Base-by-base conservation (phyloP, 2,797 vertebrate genomes). In the Fistularia commersonii region DNA sequence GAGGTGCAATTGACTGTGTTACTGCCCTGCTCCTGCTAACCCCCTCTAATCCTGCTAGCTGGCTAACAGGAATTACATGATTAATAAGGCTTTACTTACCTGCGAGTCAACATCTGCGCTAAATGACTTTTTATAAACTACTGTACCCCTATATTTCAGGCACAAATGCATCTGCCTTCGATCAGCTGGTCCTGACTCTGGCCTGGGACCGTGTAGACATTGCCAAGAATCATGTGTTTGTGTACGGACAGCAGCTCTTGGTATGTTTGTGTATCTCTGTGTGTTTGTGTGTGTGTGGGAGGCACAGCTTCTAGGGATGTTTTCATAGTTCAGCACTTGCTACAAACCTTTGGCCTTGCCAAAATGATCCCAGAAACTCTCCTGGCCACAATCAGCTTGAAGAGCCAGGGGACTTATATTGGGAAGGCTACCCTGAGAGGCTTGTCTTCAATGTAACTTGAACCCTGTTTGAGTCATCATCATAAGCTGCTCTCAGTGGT, bases 131-230 rank as follows among this genome's bases (percentile, higher is more conserved):
- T 57, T 32, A 64, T 33, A 54, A 31, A 12, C 32, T 8, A 1
- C 33, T 61, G 6, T 51, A 46, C 33, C 9, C 72, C 1, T 76
- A 36, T 61, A 8, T 77, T 85, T 62, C 82, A 99, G 96, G 96
- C 75, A 98, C 97, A 39, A 96, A 98, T 57, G 91, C 91, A 1
- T 94, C 96, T 86, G 93, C 95, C 31, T 96, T 98, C 82, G 95
- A 99, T 87, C 97, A 99, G 77, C 93, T 99, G 66, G 93, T 97
- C 73, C 91, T 99, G 81, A 98, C 96, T 12, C 86, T 99, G 83
- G 97, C 97, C 3, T 99, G 97, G 97, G 93, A 98, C 85, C 91
- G 96, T 64, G 96, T 99, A 48, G 97, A 99, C 87, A 98, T 99
- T 72, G 97, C 97, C 83, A 99, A 99, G 92, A 97, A 96, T 83